Evolutionary conservation across 2,888 invertebrate genomes (phyloP), one percentile per base, ranked within the genome.

Genomic region (Volucella bombylans): DNA sequence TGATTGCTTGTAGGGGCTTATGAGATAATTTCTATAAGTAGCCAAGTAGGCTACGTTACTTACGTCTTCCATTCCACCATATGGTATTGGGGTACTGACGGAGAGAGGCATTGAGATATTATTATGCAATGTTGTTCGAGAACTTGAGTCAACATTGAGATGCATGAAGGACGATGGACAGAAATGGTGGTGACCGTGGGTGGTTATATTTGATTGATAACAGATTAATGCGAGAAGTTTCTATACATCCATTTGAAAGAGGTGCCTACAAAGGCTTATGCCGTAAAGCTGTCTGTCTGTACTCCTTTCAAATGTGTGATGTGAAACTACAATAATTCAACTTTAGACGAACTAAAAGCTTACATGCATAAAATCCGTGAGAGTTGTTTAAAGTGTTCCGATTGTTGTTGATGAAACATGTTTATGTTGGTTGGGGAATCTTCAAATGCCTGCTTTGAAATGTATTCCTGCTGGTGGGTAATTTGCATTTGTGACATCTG

Each of bases 11-110:
- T 49, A 38, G 57, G 57, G 57, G 47, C 57, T 43, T 47, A 31
- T 50, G 74, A 57, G 65, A 74, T 74, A 74, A 65, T 74, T 74
- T 65, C 57, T 57, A 65, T 38, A 39, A 50, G 18, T 67, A 47
- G 31, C 49, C 23, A 8, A 11, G n/a, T 55, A 41, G 38, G 43
- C 45, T 47, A 10, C 11, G 41, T 8, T 45, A 23, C 38, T 31
- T 31, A 31, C 1, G 31, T 6, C 31, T 6, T 31, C 31, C 31
- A 31, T 31, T 31, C 31, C 18, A n/a, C n/a, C 1, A 1, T 31
- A 1, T 31, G 0, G 6, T 31, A 31, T 31, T 0, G 31, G 31
- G 31, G 31, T 31, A 31, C 6, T 4, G 31, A 0, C 6, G 4
- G 31, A 31, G 1, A 31, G 23, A 54, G 55, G 15, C 23, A 59